phyloP scores from a whole-genome alignment of 2,113 vertebrate species.

The Cynoglossus semilaevis region DNA sequence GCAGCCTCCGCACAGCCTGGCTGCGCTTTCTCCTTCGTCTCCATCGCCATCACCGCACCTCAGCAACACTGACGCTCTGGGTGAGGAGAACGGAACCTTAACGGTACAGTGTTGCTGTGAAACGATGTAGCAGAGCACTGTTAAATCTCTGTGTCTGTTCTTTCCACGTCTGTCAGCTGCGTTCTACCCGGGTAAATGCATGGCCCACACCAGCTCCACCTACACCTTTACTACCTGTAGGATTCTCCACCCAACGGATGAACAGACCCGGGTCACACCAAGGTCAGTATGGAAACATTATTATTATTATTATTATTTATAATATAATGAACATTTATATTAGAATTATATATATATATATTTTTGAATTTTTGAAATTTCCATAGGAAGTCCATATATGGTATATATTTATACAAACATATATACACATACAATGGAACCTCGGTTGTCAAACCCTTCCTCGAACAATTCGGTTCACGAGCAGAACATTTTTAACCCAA shows the following conservation, averaged over 20 bases:
- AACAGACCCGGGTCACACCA: conserved; percentile 92
- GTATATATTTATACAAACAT: too few relatives aligned
- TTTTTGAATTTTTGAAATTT: too few relatives aligned
- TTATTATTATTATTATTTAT: background rate
- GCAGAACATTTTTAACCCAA: too few relatives aligned
- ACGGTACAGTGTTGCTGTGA: background rate
- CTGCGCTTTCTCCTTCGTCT: conserved; percentile 42
- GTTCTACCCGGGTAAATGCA: conserved; percentile 95
- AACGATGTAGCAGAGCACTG: too few relatives aligned
- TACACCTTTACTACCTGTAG: conserved; percentile 98
- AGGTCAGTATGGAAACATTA: conserved; percentile 77
- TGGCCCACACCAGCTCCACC: conserved; percentile 98
- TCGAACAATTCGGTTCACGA: too few relatives aligned
- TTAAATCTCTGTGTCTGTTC: background rate
- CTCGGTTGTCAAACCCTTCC: too few relatives aligned
- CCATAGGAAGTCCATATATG: too few relatives aligned
- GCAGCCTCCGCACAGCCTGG: conserved; percentile 17
- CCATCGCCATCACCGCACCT: conserved; percentile 68
- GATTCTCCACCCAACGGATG: conserved; percentile 96
- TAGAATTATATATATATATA: too few relatives aligned
- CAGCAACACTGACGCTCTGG: conserved; percentile 67
- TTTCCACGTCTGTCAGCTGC: conserved; percentile 65
- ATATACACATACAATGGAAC: too few relatives aligned
- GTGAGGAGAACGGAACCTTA: conserved; percentile 34
- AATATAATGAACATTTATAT: too few relatives aligned